Evolutionary conservation across 2,113 vertebrate species (phyloP).

Genomic region (Maylandia zebra): DNA sequence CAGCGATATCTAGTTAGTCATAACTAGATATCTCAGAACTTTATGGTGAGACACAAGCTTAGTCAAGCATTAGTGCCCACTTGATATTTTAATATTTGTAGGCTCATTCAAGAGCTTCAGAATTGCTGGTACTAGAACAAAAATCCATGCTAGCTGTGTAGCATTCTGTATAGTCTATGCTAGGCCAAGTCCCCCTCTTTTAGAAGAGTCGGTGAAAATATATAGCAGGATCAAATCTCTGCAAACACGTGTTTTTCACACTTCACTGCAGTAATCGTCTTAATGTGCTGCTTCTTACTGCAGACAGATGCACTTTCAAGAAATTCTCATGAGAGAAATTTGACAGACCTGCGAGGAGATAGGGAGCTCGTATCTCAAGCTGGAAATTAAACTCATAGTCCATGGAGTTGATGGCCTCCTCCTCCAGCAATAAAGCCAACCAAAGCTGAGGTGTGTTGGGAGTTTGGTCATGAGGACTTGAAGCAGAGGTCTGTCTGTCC

Average conservation of each 20-base stretch:
- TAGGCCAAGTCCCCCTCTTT: background rate
- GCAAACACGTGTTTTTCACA: background rate
- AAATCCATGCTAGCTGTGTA: background rate
- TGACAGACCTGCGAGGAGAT: constrained; percentile 83
- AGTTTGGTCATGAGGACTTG: constrained; percentile 54
- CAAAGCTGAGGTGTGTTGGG: constrained; percentile 63
- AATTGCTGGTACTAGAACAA: background rate
- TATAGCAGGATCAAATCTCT: background rate
- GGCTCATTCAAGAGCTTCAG: background rate
- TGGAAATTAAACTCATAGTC: constrained; percentile 94
- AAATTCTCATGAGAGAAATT: background rate
- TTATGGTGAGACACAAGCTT: background rate
- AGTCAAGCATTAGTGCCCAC: background rate
- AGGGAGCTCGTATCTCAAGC: constrained; percentile 88
- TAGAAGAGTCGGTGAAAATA: background rate
- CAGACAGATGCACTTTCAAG: background rate
- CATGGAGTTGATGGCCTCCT: constrained; percentile 82
- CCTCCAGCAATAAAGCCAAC: constrained; percentile 78
- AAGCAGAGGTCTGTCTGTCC: constrained; percentile 58
- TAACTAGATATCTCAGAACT: background rate
- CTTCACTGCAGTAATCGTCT: background rate
- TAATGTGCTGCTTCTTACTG: background rate
- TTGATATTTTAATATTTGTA: background rate
- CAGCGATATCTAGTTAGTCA: background rate
- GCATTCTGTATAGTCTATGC: background rate